A percentile compares a stretch with the other conserved stretches of the same genome.
Conservation (phyloP, 2,113 vertebrate genomes). For the Bubo scandiacus region DNA sequence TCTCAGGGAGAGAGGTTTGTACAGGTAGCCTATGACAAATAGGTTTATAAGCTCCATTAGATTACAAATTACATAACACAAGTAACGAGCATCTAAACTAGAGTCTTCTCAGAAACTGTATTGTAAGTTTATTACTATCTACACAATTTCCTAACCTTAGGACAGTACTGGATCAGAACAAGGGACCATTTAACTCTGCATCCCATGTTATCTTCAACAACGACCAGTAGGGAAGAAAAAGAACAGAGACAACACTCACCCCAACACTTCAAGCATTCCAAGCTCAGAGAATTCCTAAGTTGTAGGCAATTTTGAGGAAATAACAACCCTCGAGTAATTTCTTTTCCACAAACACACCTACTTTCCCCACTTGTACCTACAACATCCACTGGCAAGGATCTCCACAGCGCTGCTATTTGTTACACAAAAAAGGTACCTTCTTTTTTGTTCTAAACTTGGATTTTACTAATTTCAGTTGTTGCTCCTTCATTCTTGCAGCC, state of each 20-base stretch:
- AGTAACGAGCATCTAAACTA: neutral
- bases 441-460: neutral
- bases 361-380: neutral
- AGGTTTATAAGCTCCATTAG: neutral
- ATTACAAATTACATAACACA: neutral
- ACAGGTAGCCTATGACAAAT: fast-evolving
- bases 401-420: neutral
- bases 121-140: neutral
- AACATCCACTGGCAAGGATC: neutral
- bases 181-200: neutral
- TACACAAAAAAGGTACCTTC: neutral
- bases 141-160: neutral
- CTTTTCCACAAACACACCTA: neutral
- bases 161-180: neutral
- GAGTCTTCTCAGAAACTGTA: neutral
- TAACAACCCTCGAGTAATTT: neutral
- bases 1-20: neutral
- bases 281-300: neutral
- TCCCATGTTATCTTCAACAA: neutral
- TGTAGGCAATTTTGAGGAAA: neutral
- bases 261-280: neutral
- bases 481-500: neutral
- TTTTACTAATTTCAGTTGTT: neutral
- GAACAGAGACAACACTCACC: neutral
- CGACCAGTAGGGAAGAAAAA: neutral